phyloP scores from a whole-genome alignment of 64 coral and sea anemone genomes.

The Dendronephthya gigantea region DNA sequence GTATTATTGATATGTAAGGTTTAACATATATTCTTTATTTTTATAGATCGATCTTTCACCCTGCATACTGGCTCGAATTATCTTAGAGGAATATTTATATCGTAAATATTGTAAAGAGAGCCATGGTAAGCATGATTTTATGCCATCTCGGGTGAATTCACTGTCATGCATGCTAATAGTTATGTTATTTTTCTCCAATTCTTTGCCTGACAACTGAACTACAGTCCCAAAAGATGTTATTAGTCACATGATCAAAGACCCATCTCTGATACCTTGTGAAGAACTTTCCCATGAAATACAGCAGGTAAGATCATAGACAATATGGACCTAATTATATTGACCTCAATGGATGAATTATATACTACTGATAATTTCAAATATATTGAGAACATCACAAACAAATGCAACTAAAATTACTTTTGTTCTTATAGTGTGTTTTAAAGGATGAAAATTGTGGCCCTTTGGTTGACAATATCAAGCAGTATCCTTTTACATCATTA shows the following conservation, averaged over 20 bases:
- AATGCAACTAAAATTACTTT: background rate
- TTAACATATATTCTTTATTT: background rate
- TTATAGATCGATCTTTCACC: conserved; percentile 78
- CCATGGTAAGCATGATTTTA: conserved; percentile 46
- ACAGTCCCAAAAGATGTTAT: conserved; percentile 74
- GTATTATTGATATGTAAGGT: background rate
- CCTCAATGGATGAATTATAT: too few relatives aligned
- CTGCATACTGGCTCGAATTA: conserved; percentile 72
- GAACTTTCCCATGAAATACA: conserved; percentile 57
- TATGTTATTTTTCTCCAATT: too few relatives aligned
- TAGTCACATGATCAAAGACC: conserved; percentile 81
- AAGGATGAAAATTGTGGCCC: conserved; percentile 96
- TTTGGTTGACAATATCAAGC: conserved; percentile 91
- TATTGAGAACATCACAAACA: too few relatives aligned
- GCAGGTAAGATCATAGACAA: conserved; percentile 47
- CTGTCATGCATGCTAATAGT: too few relatives aligned
- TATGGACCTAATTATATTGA: too few relatives aligned
- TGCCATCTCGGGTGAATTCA: background rate
- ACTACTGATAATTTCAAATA: background rate
- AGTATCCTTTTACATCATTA: conserved; percentile 61
- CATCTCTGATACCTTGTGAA: conserved; percentile 46
- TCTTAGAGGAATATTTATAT: conserved; percentile 69
- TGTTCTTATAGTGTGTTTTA: conserved; percentile 60
- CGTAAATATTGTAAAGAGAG: conserved; percentile 51
- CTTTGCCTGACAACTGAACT: background rate